These are phyloP conservation scores for Fundulus diaphanus DNA, from an alignment of 2,797 vertebrate species.

Conservation along the genomic window DNA sequence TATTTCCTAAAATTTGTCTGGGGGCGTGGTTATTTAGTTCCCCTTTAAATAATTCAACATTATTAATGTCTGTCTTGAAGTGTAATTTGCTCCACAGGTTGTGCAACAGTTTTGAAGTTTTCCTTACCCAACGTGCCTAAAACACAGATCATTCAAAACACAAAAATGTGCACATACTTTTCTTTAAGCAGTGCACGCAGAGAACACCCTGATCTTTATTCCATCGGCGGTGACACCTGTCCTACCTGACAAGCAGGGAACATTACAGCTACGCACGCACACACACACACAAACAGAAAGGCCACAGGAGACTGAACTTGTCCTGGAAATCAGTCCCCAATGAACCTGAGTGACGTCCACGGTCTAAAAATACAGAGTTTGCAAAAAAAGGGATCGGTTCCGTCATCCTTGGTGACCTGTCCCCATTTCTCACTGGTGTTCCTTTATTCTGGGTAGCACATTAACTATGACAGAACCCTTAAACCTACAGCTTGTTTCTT, in stretches of 20 bases:
- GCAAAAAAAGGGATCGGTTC: conserved; percentile 66
- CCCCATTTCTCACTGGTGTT: conserved; percentile 57
- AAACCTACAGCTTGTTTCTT: background rate
- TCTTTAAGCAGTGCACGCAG: conserved; percentile 52
- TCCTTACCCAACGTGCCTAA: conserved; percentile 25
- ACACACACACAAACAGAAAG: conserved; percentile 40
- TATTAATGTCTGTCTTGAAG: background rate
- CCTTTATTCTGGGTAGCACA: conserved; percentile 24
- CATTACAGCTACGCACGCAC: conserved; percentile 16
- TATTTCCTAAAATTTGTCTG: no score
- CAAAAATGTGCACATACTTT: conserved; percentile 46
- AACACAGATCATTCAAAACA: conserved; percentile 42
- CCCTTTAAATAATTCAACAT: no score
- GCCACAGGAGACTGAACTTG: conserved; percentile 70
- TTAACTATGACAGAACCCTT: conserved; percentile 22
- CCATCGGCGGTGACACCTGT: conserved; percentile 74
- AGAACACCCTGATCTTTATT: conserved; percentile 75
- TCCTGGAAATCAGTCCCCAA: conserved; percentile 73
- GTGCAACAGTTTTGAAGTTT: background rate
- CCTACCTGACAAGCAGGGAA: conserved; percentile 64
- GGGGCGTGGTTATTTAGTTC: no score
- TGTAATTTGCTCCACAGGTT: background rate
- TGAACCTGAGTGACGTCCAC: conserved; percentile 67
- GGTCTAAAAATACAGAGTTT: conserved; percentile 77
- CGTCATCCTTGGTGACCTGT: conserved; percentile 70